phyloP scores from a whole-genome alignment of 1,140 invertebrate genomes.

The Drosophila persimilis region DNA sequence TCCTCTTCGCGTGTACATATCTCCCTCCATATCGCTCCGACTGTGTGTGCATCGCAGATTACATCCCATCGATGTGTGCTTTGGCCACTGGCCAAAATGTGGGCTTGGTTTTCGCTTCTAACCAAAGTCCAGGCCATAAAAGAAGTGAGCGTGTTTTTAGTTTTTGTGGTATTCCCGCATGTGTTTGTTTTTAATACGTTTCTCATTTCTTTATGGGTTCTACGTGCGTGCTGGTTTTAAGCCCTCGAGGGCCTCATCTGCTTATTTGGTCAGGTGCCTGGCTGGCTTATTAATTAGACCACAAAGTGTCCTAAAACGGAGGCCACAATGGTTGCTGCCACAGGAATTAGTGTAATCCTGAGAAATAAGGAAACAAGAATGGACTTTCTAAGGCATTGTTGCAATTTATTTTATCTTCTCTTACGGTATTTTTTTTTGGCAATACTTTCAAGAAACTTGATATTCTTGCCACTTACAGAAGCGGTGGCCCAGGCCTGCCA shows the following conservation, averaged over 20 bases:
- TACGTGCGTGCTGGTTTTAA: constrained; percentile 46
- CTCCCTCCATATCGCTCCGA: no score
- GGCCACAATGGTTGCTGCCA: constrained; percentile 10
- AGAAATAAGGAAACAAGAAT: background rate
- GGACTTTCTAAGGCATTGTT: no score
- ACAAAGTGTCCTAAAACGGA: constrained; percentile 42
- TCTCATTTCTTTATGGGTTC: constrained; percentile 65
- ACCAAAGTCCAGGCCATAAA: constrained; percentile 41
- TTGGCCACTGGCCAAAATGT: constrained; percentile 55
- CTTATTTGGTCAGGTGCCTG: constrained; percentile 43
- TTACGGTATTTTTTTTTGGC: no score
- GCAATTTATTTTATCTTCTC: no score
- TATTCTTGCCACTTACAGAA: no score
- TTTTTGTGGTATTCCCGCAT: constrained; percentile 5
- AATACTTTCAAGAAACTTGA: no score
- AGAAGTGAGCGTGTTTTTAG: constrained; percentile 51
- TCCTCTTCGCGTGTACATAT: no score
- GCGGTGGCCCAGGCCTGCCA: constrained; percentile 7
- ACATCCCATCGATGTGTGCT: constrained; percentile 66
- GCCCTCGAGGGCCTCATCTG: constrained; percentile 29
- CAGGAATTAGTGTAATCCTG: constrained; percentile 9
- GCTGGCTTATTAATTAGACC: constrained; percentile 59
- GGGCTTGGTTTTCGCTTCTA: constrained; percentile 12
- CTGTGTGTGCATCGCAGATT: constrained; percentile 23
- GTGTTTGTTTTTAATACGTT: constrained; percentile 70